Evolutionary conservation across 2,113 vertebrate genomes (phyloP).

Genomic region (Eulemur macaco): DNA sequence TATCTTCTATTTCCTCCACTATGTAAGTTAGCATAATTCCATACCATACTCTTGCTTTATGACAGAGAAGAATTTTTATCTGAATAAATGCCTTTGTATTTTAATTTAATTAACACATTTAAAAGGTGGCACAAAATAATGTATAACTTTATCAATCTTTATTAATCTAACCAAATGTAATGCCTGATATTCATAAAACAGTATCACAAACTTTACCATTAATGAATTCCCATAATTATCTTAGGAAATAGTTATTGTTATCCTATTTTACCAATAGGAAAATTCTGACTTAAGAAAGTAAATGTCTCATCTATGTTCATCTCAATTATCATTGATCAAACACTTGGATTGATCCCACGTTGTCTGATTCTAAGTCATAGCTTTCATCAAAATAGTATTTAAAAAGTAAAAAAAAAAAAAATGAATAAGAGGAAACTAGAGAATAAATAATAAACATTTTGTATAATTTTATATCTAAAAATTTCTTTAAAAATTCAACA

Average conservation of each 20-base stretch:
- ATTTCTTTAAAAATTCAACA: background rate
- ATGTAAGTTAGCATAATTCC: background rate
- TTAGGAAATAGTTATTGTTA: background rate
- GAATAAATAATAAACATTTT: background rate
- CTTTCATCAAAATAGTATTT: background rate
- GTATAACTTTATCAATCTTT: background rate
- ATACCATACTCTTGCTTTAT: background rate
- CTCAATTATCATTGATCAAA: background rate
- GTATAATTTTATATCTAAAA: background rate
- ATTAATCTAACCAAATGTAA: background rate
- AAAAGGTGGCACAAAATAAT: background rate
- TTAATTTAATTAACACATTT: background rate
- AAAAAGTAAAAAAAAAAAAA: background rate
- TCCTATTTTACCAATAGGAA: background rate
- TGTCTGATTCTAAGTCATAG: background rate
- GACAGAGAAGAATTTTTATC: background rate
- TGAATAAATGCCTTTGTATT: background rate
- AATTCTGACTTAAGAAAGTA: background rate
- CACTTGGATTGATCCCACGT: background rate
- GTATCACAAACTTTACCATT: background rate
- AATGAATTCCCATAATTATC: background rate
- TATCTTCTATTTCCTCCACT: background rate
- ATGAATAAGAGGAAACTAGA: background rate
- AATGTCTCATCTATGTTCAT: background rate
- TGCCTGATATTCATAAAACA: background rate